Percentiles rank a stretch among this genome's conserved stretches.
Conservation (phyloP, 2,113 vertebrate species). For the Caranx ignobilis region DNA sequence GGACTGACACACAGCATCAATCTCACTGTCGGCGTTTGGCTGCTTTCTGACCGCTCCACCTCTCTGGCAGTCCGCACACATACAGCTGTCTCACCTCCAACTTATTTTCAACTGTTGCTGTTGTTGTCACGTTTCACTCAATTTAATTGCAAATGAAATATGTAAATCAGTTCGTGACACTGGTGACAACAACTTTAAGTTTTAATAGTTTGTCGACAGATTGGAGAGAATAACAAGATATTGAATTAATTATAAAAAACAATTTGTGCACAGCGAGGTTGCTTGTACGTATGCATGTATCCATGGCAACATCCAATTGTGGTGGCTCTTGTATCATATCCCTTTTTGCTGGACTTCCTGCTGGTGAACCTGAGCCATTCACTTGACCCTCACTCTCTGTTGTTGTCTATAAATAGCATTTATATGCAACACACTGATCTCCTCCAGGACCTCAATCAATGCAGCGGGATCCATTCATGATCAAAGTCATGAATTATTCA, state of each 20-base stretch:
- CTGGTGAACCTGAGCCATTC: background rate
- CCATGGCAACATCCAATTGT: background rate
- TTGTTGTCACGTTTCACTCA: background rate
- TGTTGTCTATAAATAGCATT: conserved; percentile 51
- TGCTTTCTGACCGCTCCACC: conserved; percentile 2
- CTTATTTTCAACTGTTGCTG: background rate
- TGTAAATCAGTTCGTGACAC: background rate
- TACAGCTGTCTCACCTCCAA: background rate
- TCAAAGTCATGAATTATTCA: conserved; percentile 71
- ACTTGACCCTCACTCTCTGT: conserved; percentile 7
- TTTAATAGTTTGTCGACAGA: background rate
- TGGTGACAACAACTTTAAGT: background rate
- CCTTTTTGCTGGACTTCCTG: background rate
- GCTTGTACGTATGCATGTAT: background rate
- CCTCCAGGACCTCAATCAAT: conserved; percentile 58
- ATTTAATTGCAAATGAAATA: background rate
- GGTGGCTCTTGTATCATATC: background rate
- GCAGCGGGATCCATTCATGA: conserved; percentile 28
- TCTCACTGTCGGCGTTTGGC: conserved; percentile 40
- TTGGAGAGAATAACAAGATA: background rate
- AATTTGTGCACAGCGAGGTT: background rate
- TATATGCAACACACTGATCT: conserved; percentile 48
- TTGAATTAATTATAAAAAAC: background rate
- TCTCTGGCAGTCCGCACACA: background rate
- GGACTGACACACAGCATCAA: conserved; percentile 47